phyloP scores from a whole-genome alignment of 2,888 invertebrate genomes.

The Lasioglossum pauxillum region DNA sequence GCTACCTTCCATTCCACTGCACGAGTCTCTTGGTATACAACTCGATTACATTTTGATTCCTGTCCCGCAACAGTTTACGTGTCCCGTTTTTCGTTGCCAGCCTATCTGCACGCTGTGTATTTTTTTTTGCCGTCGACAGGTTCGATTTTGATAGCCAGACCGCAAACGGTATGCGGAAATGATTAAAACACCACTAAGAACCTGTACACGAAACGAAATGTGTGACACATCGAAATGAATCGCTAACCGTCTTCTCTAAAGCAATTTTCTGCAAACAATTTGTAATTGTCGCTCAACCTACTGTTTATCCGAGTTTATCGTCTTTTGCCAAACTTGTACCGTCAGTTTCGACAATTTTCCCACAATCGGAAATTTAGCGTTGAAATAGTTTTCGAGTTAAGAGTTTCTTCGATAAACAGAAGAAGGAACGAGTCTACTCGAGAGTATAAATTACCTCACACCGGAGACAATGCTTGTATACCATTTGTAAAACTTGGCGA shows the following conservation, averaged over 20 bases:
- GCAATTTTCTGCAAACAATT: neutral
- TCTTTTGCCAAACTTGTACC: too few relatives aligned
- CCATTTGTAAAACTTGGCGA: neutral
- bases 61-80: conserved; percentile 37
- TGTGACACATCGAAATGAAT: neutral
- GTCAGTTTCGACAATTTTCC: too few relatives aligned
- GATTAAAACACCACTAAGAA: neutral
- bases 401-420: neutral
- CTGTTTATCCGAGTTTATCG: neutral
- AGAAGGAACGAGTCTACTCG: neutral
- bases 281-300: neutral
- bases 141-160: conserved; percentile 35
- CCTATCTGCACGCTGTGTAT: neutral
- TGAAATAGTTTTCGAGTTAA: neutral
- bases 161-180: conserved; percentile 12
- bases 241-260: neutral
- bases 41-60: conserved; percentile 48
- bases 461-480: neutral
- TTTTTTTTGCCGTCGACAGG: conserved; percentile 9
- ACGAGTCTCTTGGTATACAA: conserved; percentile 16
- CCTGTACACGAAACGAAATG: neutral
- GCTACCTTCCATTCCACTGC: conserved; percentile 21
- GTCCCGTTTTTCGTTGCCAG: conserved; percentile 33
- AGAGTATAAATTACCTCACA: neutral
- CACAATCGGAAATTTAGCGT: too few relatives aligned